A percentile compares a stretch with the other conserved stretches of the same genome.
phyloP scores from a whole-genome alignment of 2,888 invertebrate genomes.

The Villa cingulata region DNA sequence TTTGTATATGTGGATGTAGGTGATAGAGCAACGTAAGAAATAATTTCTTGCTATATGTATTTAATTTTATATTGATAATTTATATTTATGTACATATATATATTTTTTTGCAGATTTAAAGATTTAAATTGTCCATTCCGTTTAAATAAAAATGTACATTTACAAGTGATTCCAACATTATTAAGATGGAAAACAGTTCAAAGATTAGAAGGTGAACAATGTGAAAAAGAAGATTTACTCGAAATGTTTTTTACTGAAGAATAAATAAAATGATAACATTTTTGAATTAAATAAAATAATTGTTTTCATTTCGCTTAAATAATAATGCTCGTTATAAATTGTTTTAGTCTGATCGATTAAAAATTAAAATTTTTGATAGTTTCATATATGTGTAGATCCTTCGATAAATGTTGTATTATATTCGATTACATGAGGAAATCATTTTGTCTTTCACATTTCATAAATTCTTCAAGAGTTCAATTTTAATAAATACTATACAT shows the following conservation, averaged over 20 bases:
- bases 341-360: too few relatives aligned
- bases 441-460: too few relatives aligned
- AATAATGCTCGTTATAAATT: too few relatives aligned
- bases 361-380: too few relatives aligned
- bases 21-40: constrained; percentile 48
- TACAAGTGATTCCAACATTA: constrained; percentile 70
- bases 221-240: constrained; percentile 51
- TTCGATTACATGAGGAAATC: too few relatives aligned
- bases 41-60: neutral
- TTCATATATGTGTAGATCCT: too few relatives aligned
- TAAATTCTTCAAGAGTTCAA: too few relatives aligned
- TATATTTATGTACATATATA: neutral
- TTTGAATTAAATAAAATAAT: too few relatives aligned
- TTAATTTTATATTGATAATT: neutral
- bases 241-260: constrained; percentile 62
- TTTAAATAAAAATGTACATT: constrained; percentile 47
- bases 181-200: constrained; percentile 58
- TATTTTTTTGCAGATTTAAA: constrained; percentile 47
- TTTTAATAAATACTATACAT: too few relatives aligned
- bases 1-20: constrained; percentile 65
- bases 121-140: constrained; percentile 62
- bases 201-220: constrained; percentile 62
- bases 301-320: too few relatives aligned
- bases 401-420: too few relatives aligned
- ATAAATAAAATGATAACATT: too few relatives aligned